Base-by-base conservation (phyloP, 2,113 vertebrate genomes). In the Oreocharis arfaki region DNA sequence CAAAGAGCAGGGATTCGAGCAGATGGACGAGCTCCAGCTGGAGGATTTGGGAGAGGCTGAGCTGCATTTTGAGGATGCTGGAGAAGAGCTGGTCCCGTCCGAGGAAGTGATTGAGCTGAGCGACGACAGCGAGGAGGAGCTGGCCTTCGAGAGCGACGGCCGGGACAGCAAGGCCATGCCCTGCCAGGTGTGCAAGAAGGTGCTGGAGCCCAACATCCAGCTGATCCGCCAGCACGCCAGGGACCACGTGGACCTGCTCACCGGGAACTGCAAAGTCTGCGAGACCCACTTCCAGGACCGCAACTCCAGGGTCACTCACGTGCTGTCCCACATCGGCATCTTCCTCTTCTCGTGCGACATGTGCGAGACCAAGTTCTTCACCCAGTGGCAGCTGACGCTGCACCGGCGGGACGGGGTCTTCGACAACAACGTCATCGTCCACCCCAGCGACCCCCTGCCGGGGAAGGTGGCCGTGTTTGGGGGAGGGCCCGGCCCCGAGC, bases 81-180 rank as follows among this genome's bases (percentile, higher is more conserved):
- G 98, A 16, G 97, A 98, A 59, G 98, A 99, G 97, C 97, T 98
- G 6, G 98, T 97, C 9, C 97, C 99, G 0, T 97, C 98, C 0
- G 99, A 98, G 15, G 99, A 99, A 53, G 98, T 99, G 46, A 99
- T 99, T 1, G 99, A 99, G 94, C 97, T 99, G 92, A 99, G 99
- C 0, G 99, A 99, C 0, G 99, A 99, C 24, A 99, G 99, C 3
- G 99, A 99, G 17, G 99, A 99, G 1, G 99, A 99, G 17, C 96
- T 99, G 49, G 98, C 99, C 71, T 99, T 98, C 3, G 99, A 99
- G 91, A 98, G 46, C 2, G 97, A 98, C 44, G 87, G 53, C 87
- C 93, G 96, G 53, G 98, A 98, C n/a, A 98, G 95, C 79, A 98
- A 97, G 84, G 97, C 95, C 96, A 96, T 97, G 96, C 98, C 98